These are phyloP conservation scores for Ornithoptera alexandrae DNA, from an alignment of 2,888 invertebrate genomes.

Conservation along the genomic window DNA sequence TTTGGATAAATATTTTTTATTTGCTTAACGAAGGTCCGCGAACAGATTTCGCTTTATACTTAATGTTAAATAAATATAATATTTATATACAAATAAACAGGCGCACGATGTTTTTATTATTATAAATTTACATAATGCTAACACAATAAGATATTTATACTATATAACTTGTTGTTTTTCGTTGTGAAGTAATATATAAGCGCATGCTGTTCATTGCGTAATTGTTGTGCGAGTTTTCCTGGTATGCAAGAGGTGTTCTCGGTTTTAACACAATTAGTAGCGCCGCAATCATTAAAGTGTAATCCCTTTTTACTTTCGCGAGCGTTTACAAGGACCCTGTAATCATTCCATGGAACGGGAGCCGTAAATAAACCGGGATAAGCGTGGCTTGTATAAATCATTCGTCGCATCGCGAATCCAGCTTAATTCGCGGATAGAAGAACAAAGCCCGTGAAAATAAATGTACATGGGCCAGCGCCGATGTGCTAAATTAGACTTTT, in stretches of 20 bases:
- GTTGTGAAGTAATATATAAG: not conserved
- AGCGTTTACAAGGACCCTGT: conserved; percentile 67
- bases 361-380: conserved; percentile 77
- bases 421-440: conserved; percentile 76
- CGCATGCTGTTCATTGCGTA: not conserved
- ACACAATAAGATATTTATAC: not conserved
- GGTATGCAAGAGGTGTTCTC: conserved; percentile 35
- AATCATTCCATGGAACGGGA: conserved; percentile 72
- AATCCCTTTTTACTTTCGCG: conserved; percentile 73
- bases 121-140: not conserved
- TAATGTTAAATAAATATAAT: not conserved
- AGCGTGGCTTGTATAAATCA: conserved; percentile 76
- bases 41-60: conserved; percentile 13
- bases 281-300: conserved; percentile 59
- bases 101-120: not conserved
- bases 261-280: conserved; percentile 57
- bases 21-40: conserved; percentile 13
- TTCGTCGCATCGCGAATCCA: conserved; percentile 59
- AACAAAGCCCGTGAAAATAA: conserved; percentile 74
- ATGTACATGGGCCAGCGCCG: conserved; percentile 54
- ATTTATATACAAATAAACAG: not conserved
- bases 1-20: conserved; percentile 29
- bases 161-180: not conserved
- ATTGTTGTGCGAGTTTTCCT: conserved; percentile 8
- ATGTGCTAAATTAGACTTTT: conserved; percentile 45